A percentile compares a stretch with the other conserved stretches of the same genome.
phyloP scores from a whole-genome alignment of 2,797 vertebrate species.

The Aselliscus stoliczkanus region DNA sequence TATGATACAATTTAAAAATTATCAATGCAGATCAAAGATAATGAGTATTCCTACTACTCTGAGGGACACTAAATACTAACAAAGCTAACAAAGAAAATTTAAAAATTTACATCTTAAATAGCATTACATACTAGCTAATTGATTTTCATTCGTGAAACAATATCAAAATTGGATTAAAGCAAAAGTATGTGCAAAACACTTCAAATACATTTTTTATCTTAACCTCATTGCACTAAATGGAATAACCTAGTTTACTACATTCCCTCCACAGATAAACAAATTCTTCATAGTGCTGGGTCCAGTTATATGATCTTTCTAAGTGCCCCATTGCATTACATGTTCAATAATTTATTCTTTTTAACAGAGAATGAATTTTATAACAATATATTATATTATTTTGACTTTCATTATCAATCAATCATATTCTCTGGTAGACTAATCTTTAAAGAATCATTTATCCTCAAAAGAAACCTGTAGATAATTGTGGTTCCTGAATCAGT shows the following conservation, averaged over 20 bases:
- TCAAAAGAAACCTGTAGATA: not conserved
- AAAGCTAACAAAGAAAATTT: not conserved
- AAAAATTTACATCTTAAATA: constrained; percentile 16
- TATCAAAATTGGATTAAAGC: not conserved
- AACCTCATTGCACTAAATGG: not conserved
- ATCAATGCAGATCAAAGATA: not conserved
- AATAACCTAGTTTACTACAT: not conserved
- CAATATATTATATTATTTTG: not conserved
- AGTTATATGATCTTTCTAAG: not conserved
- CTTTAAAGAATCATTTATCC: not conserved
- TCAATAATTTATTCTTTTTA: not conserved
- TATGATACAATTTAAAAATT: not conserved
- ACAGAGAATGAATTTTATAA: not conserved
- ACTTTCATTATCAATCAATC: not conserved
- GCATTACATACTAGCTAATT: not conserved
- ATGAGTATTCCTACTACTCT: not conserved
- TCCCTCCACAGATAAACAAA: not conserved
- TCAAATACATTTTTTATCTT: not conserved
- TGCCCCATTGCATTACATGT: not conserved
- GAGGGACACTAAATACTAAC: not conserved
- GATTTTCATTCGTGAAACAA: constrained; percentile 13
- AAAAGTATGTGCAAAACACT: not conserved
- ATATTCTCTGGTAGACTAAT: not conserved
- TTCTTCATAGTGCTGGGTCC: not conserved
- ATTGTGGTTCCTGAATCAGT: not conserved